These are phyloP conservation scores for Lithophane ornitopus DNA, from an alignment of 2,888 invertebrate genomes.

Conservation along the genomic window DNA sequence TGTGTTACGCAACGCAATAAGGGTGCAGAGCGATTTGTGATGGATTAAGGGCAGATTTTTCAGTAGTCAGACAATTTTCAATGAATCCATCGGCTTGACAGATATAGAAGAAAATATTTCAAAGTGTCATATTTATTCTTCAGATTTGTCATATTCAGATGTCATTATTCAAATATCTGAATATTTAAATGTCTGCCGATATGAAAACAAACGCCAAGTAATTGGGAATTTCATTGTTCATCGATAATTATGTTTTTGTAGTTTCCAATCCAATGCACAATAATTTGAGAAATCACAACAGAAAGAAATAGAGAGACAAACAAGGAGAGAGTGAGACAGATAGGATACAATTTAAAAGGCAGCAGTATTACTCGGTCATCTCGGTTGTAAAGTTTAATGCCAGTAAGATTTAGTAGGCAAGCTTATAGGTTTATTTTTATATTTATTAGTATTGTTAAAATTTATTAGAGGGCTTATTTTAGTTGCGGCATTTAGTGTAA, in stretches of 20 bases:
- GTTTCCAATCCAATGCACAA: background rate
- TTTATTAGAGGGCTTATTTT: conserved; percentile 27
- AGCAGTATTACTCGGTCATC: conserved; percentile 19
- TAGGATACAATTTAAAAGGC: conserved; percentile 8
- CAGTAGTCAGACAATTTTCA: background rate
- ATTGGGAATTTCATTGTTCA: background rate
- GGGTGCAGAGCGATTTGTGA: too few relatives aligned
- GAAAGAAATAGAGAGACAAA: background rate
- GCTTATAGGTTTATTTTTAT: conserved; percentile 39
- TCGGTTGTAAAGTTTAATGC: conserved; percentile 27
- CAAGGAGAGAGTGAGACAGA: background rate
- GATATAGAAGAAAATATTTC: background rate
- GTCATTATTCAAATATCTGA: background rate
- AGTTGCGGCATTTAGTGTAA: background rate
- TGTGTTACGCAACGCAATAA: too few relatives aligned
- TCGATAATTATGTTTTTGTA: background rate
- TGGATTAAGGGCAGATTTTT: background rate
- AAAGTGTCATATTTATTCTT: background rate
- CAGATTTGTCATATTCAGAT: too few relatives aligned
- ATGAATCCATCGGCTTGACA: background rate
- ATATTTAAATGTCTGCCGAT: background rate
- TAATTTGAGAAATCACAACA: background rate
- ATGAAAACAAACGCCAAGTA: background rate
- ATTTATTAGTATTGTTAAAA: conserved; percentile 45
- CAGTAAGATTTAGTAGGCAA: conserved; percentile 26